These are phyloP conservation scores for Paelopatides confundens DNA, from an alignment of 53 echinoderm and acorn worm species.

Conservation along the genomic window DNA sequence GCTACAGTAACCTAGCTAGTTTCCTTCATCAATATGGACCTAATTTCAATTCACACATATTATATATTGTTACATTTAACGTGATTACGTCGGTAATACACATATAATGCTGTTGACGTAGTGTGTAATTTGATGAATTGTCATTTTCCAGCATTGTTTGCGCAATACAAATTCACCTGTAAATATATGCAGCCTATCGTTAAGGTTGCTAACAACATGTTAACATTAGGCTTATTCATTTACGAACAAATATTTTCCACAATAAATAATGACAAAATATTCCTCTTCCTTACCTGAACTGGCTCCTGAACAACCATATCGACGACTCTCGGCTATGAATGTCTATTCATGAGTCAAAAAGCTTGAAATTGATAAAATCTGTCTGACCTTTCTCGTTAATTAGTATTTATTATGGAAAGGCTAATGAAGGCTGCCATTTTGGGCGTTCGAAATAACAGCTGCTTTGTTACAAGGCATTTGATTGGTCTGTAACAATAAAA, in stretches of 20 bases:
- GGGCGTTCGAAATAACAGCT: slow-evolving; percentile 47
- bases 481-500: slow-evolving; percentile 5
- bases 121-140: too few relatives aligned
- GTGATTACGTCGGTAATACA: too few relatives aligned
- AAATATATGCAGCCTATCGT: neutral
- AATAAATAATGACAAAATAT: too few relatives aligned
- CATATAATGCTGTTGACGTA: too few relatives aligned
- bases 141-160: too few relatives aligned
- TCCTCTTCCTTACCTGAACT: slow-evolving; percentile 76
- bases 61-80: too few relatives aligned
- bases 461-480: neutral
- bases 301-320: slow-evolving; percentile 73
- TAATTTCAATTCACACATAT: too few relatives aligned
- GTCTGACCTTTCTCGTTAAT: neutral
- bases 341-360: too few relatives aligned
- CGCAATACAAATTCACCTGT: neutral
- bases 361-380: neutral
- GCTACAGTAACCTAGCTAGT: too few relatives aligned
- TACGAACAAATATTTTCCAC: slow-evolving; percentile 14
- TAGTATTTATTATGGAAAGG: neutral
- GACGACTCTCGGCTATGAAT: neutral
- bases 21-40: too few relatives aligned
- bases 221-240: slow-evolving; percentile 14
- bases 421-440: slow-evolving; percentile 12
- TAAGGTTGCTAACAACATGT: neutral